Conservation (phyloP, 2,888 invertebrate genomes). For the Eucera pruinosa region DNA sequence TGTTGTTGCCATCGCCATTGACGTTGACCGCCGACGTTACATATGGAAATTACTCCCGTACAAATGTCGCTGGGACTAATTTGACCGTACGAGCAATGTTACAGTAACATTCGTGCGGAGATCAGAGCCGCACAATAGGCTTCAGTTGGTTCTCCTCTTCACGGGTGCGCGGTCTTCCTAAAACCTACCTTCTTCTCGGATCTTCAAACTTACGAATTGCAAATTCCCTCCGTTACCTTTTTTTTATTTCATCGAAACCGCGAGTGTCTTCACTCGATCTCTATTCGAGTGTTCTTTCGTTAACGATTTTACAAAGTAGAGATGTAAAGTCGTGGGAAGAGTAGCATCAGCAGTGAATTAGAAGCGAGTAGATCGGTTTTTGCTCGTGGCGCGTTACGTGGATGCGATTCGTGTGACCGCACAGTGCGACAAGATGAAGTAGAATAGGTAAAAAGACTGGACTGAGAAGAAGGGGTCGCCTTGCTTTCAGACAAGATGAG, state of each 20-base stretch:
- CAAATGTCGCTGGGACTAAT: constrained; percentile 58
- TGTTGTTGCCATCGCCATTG: constrained; percentile 63
- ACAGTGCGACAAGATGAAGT: constrained; percentile 23
- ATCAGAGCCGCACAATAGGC: constrained; percentile 44
- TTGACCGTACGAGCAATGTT: constrained; percentile 54
- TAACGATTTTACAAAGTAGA: background rate
- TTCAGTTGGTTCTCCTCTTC: constrained; percentile 42
- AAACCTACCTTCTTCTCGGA: too few relatives aligned
- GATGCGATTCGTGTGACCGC: constrained; percentile 1
- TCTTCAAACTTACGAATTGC: too few relatives aligned
- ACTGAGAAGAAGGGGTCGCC: constrained; percentile 36
- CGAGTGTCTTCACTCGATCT: background rate
- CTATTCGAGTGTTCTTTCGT: background rate
- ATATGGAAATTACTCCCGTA: constrained; percentile 66
- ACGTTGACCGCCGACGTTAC: constrained; percentile 58
- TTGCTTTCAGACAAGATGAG: constrained; percentile 74
- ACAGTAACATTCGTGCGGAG: constrained; percentile 62
- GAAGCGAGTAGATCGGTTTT: too few relatives aligned
- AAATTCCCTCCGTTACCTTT: too few relatives aligned
- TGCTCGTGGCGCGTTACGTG: background rate
- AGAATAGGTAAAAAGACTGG: constrained; percentile 29
- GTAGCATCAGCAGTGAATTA: background rate
- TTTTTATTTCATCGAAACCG: background rate
- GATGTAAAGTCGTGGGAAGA: constrained; percentile 18
- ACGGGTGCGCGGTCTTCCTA: constrained; percentile 46